Conservation (phyloP, 2,888 invertebrate species). For the Heliothis peltigera region DNA sequence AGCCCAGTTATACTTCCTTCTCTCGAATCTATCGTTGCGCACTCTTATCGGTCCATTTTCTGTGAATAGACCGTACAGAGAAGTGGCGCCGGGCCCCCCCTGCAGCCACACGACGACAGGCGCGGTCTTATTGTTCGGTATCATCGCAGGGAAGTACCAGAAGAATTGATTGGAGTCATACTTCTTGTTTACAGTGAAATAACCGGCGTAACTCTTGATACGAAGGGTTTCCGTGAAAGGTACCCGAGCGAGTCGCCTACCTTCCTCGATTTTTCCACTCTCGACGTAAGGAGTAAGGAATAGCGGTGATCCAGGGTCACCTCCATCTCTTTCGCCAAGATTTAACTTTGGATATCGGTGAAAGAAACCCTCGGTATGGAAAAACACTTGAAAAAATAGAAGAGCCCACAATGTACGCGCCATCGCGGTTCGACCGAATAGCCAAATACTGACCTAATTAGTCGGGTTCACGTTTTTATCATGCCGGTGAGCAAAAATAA, state of each 20-base stretch:
- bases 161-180: conserved; percentile 96
- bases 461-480: conserved; percentile 51
- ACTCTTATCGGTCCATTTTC: conserved; percentile 94
- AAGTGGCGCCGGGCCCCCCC: conserved; percentile 95
- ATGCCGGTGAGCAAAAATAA: conserved; percentile 17
- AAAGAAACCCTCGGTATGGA: conserved; percentile 72
- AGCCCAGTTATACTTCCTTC: conserved; percentile 95
- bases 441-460: conserved; percentile 32
- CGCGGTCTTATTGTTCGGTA: conserved; percentile 85
- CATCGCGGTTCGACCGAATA: conserved; percentile 65
- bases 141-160: conserved; percentile 96
- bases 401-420: conserved; percentile 62
- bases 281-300: conserved; percentile 94
- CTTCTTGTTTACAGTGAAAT: conserved; percentile 94
- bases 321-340: conserved; percentile 73
- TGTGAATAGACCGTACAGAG: conserved; percentile 94
- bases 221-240: conserved; percentile 90
- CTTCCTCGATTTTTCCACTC: conserved; percentile 92
- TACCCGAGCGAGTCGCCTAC: conserved; percentile 88
- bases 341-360: conserved; percentile 79
- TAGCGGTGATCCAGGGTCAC: conserved; percentile 90
- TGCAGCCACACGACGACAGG: conserved; percentile 96
- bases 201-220: conserved; percentile 94
- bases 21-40: conserved; percentile 79
- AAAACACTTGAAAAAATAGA: conserved; percentile 65